Conservation (phyloP, 2,113 vertebrate species). For the Tychaedon coryphoeus region DNA sequence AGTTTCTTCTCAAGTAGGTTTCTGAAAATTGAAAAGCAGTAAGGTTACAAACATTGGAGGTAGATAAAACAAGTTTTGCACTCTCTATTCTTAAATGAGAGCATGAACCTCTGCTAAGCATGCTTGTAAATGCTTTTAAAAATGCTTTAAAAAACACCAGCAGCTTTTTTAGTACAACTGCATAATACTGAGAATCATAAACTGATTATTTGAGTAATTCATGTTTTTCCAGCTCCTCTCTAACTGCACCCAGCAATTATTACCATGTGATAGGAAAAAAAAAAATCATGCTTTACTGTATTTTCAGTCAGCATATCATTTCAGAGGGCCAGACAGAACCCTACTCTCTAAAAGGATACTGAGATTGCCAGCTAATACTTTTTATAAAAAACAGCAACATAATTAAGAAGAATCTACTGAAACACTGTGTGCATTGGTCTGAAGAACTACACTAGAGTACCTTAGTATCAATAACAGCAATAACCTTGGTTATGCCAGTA, state of each 20-base stretch:
- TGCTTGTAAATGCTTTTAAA: background rate
- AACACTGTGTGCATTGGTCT: background rate
- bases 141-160: background rate
- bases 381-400: background rate
- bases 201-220: background rate
- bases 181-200: background rate
- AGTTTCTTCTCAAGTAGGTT: background rate
- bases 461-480: background rate
- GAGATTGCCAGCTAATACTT: background rate
- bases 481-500: background rate
- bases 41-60: background rate
- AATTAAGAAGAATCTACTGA: background rate
- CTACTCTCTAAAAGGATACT: background rate
- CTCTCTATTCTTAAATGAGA: background rate
- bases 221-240: background rate
- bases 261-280: background rate
- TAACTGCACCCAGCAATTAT: background rate
- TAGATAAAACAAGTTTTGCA: background rate
- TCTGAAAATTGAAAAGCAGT: background rate
- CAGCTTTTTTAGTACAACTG: background rate
- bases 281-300: background rate
- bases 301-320: background rate
- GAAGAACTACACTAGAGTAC: background rate
- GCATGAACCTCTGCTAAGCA: background rate
- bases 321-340: background rate